Conservation (phyloP, 1,140 invertebrate genomes). For the Caenorhabditis briggsae region DNA sequence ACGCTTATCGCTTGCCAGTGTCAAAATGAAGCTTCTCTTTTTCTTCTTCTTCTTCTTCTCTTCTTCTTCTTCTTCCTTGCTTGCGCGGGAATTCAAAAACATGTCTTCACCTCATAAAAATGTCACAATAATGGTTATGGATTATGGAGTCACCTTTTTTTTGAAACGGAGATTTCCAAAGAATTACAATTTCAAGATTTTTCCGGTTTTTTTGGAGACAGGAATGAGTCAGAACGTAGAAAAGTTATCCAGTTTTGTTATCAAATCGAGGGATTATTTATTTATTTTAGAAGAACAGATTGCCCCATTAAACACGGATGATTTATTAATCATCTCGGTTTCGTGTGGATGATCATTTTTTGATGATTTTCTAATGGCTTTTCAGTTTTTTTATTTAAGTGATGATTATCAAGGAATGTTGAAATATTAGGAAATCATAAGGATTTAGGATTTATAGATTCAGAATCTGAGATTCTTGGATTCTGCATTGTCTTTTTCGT, state of each 20-base stretch:
- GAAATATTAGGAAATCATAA: no score
- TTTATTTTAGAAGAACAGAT: neutral
- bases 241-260: constrained; percentile 35
- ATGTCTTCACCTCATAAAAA: constrained; percentile 12
- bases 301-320: neutral
- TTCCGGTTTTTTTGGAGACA: neutral
- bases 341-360: neutral
- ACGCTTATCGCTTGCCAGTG: constrained; percentile 20
- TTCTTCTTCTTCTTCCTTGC: neutral
- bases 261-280: constrained; percentile 25
- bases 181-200: neutral
- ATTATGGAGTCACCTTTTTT: constrained; percentile 19
- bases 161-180: neutral
- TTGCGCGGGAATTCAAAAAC: neutral
- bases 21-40: neutral
- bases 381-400: no score
- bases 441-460: no score
- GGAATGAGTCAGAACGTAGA: neutral
- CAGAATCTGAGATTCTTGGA: no score
- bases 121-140: constrained; percentile 37
- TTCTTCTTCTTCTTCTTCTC: neutral
- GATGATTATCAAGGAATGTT: no score
- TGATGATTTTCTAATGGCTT: neutral
- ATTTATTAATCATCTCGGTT: neutral
- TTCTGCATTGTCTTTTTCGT: no score